Percentiles rank a stretch among this genome's conserved stretches.
Evolutionary conservation across 2,888 invertebrate genomes (phyloP).

Genomic region (Noctua janthina): DNA sequence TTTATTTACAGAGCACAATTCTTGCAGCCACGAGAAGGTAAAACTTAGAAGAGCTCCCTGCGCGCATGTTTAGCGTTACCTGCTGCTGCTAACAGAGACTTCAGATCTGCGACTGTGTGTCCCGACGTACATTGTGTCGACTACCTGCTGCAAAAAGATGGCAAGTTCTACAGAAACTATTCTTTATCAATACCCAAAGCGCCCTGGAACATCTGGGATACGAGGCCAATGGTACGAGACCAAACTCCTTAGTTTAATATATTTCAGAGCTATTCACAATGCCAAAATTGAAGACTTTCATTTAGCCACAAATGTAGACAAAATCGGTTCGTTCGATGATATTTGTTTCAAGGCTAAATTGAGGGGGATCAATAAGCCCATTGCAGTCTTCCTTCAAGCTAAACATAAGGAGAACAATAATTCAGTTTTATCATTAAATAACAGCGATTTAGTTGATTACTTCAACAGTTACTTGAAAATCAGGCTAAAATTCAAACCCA

Average conservation of each 20-base stretch:
- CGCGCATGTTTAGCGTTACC: not conserved
- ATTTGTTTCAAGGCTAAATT: constrained; percentile 50
- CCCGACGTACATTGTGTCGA: not conserved
- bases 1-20: not conserved
- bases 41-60: not conserved
- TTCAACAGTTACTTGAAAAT: constrained; percentile 6
- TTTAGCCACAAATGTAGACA: constrained; percentile 56
- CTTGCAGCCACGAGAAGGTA: not conserved
- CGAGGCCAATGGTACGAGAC: constrained; percentile 55
- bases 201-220: constrained; percentile 30
- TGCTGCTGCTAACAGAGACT: not conserved
- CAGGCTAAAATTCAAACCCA: not conserved
- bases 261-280: constrained; percentile 43
- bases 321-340: constrained; percentile 56
- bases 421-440: not conserved
- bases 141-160: not conserved
- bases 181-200: not conserved
- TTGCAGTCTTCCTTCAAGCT: constrained; percentile 25
- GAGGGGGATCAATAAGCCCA: not conserved
- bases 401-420: constrained; percentile 21
- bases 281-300: constrained; percentile 44
- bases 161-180: not conserved
- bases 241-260: constrained; percentile 56
- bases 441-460: not conserved
- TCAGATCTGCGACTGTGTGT: not conserved